Evolutionary conservation across 2,113 vertebrate genomes (phyloP), one percentile per base, ranked within the genome.

Genomic region (Callospermophilus lateralis): DNA sequence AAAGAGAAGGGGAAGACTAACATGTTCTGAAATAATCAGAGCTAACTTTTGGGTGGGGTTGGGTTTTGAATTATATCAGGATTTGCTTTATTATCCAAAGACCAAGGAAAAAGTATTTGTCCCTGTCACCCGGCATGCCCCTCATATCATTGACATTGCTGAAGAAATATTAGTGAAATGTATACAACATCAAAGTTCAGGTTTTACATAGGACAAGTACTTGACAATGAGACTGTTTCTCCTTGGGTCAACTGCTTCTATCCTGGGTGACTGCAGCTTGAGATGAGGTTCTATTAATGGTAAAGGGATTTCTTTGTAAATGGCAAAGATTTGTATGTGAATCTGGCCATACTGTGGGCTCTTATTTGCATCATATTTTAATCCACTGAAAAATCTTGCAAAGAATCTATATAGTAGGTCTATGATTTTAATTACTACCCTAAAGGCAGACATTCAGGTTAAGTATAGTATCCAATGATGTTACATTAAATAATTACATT

Each of bases 281-380:
- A 86, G 51, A 48, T 70, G 63, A 70, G 24, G 16, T 24, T 93
- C 2, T 68, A 73, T 61, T 45, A 83, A 32, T 3, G 24, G 34
- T 70, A 81, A 83, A 72, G 72, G 55, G 61, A 48, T 68, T 90
- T 93, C 70, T 90, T 72, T 55, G 65, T 48, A 95, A 93, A 39
- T 20, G 37, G 48, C 16, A 80, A 76, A 90, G 22, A 42, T 78
- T 87, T 78, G 53, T 92, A 26, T 0, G 34, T 37, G 67, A 78
- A 81, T 74, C 37, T 87, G 63, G 11, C 28, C 63, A 90, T 34
- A 88, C 17, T 42, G 48, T 65, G 45, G 42, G 39, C 17, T 89
- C 61, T 89, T 74, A 70, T 80, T 80, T 79, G 30, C 65, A 76
- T 81, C 37, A 86, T 48, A 48, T 67, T 73, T 86, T 67, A 96